These are phyloP conservation scores for Orthonychiurus folsomi DNA, from an alignment of 2,888 invertebrate genomes.

Conservation along the genomic window DNA sequence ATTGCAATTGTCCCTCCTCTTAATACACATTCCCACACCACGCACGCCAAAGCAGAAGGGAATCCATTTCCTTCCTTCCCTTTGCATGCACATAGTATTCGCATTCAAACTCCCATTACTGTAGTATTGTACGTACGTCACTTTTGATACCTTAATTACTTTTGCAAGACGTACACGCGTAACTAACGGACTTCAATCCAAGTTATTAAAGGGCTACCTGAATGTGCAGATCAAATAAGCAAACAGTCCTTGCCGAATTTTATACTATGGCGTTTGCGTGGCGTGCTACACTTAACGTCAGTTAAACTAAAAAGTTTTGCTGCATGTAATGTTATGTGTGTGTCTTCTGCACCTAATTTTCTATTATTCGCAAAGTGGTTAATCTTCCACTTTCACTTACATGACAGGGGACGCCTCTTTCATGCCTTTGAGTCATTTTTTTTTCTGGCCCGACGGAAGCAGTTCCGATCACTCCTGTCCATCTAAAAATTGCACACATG, in stretches of 20 bases:
- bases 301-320: too few relatives aligned
- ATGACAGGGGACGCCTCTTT: not conserved
- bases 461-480: not conserved
- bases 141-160: not conserved
- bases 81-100: too few relatives aligned
- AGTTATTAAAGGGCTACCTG: too few relatives aligned
- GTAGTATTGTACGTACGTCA: too few relatives aligned
- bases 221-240: too few relatives aligned
- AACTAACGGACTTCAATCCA: too few relatives aligned
- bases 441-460: not conserved
- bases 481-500: not conserved
- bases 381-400: not conserved
- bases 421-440: not conserved
- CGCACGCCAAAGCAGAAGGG: not conserved
- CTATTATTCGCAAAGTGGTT: not conserved
- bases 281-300: too few relatives aligned
- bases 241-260: too few relatives aligned
- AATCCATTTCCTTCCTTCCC: not conserved
- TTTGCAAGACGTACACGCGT: too few relatives aligned
- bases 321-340: not conserved
- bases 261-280: too few relatives aligned
- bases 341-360: not conserved
- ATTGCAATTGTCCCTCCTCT: not conserved
- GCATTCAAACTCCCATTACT: too few relatives aligned
- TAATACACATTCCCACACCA: not conserved